Evolutionary conservation across 1,140 invertebrate genomes (phyloP).

Genomic region (Temnothorax curvispinosus): DNA sequence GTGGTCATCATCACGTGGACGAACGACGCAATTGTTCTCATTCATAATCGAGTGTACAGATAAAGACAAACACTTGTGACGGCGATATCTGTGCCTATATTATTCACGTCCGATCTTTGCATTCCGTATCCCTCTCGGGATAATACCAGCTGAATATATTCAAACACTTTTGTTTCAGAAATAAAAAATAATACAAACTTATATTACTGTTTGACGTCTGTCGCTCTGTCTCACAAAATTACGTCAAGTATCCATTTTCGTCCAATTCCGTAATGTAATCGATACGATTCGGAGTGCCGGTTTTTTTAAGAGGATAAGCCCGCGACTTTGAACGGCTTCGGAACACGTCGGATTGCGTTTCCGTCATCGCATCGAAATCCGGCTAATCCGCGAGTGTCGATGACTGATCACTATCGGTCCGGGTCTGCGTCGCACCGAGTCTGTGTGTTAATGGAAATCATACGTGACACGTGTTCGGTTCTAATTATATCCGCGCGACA

Average conservation of each 20-base stretch:
- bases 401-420: conserved; percentile 63
- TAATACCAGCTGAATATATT: too few relatives aligned
- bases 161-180: not conserved
- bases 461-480: conserved; percentile 66
- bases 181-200: not conserved
- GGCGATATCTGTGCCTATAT: too few relatives aligned
- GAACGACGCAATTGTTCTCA: too few relatives aligned
- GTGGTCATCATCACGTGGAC: too few relatives aligned
- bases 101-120: too few relatives aligned
- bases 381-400: conserved; percentile 42
- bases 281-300: not conserved
- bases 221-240: not conserved
- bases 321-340: conserved; percentile 26
- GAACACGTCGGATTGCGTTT: not conserved
- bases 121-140: too few relatives aligned
- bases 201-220: not conserved
- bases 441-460: conserved; percentile 65
- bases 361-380: conserved; percentile 7
- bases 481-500: conserved; percentile 69
- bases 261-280: not conserved
- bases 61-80: too few relatives aligned
- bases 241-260: not conserved
- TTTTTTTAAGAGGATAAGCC: conserved; percentile 31
- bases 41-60: too few relatives aligned
- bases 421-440: conserved; percentile 6